These are phyloP conservation scores for Rhabdornis inornatus DNA, from an alignment of 2,113 vertebrate genomes.

Conservation along the genomic window DNA sequence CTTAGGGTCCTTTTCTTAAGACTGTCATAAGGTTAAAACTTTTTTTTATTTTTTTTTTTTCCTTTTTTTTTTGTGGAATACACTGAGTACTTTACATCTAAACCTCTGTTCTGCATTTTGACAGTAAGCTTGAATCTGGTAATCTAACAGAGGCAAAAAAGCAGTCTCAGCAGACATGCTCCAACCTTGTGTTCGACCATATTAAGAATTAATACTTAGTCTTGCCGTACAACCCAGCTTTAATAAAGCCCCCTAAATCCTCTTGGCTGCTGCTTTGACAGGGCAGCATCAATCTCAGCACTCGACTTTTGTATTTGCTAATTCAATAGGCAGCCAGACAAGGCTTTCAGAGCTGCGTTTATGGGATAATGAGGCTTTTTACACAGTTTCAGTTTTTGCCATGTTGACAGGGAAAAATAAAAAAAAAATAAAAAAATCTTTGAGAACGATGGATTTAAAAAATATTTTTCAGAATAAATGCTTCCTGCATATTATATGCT, in stretches of 20 bases:
- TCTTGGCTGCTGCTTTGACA: slow-evolving; percentile 64
- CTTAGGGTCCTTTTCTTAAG: neutral
- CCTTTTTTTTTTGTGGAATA: neutral
- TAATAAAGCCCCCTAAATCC: slow-evolving; percentile 72
- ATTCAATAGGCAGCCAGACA: slow-evolving; percentile 61
- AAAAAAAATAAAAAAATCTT: neutral
- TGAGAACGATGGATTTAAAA: neutral
- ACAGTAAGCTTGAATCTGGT: slow-evolving; percentile 80
- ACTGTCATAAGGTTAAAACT: neutral
- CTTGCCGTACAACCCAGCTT: slow-evolving; percentile 70
- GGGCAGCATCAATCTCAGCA: slow-evolving; percentile 58
- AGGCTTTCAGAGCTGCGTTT: slow-evolving; percentile 40
- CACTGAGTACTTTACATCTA: slow-evolving; percentile 4
- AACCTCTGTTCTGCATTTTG: slow-evolving; percentile 64
- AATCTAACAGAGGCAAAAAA: slow-evolving; percentile 75
- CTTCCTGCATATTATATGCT: neutral
- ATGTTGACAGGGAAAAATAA: slow-evolving; percentile 28
- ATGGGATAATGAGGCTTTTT: slow-evolving; percentile 55
- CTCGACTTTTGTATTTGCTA: slow-evolving; percentile 60
- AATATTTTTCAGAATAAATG: slow-evolving; percentile 29
- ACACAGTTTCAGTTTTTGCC: slow-evolving; percentile 39
- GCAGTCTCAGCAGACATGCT: slow-evolving; percentile 75
- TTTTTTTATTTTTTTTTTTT: neutral
- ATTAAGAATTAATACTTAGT: slow-evolving; percentile 80
- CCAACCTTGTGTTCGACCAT: slow-evolving; percentile 72